These are phyloP conservation scores for Rhabditophanes sp. DNA, from an alignment of 2,888 invertebrate genomes.

Conservation along the genomic window DNA sequence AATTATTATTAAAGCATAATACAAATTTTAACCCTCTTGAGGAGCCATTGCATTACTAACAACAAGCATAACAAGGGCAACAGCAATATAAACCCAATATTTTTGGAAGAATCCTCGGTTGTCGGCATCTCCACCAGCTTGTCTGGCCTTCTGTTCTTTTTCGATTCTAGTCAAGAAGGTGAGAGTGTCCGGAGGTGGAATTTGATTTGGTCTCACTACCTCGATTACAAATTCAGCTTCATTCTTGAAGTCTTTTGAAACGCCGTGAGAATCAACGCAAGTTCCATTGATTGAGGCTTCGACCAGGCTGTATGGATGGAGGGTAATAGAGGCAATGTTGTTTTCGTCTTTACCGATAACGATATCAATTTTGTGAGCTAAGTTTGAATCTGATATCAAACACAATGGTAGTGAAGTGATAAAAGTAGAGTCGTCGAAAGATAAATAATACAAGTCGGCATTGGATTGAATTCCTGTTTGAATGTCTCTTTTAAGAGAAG, in stretches of 20 bases:
- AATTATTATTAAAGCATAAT: too few species aligned
- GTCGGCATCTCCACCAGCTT: slow-evolving; percentile 57
- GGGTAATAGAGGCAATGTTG: slow-evolving; percentile 17
- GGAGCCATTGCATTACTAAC: slow-evolving; percentile 2
- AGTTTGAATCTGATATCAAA: slow-evolving; percentile 18
- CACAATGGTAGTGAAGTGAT: too few species aligned
- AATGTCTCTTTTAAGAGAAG: too few species aligned
- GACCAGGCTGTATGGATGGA: slow-evolving; percentile 17
- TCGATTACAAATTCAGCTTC: slow-evolving; percentile 1
- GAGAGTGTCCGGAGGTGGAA: slow-evolving; percentile 66
- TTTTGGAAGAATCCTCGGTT: slow-evolving; percentile 86
- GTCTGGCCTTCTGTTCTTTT: slow-evolving; percentile 71
- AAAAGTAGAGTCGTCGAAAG: too few species aligned
- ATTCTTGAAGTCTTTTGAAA: slow-evolving; percentile 3
- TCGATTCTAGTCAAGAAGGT: slow-evolving; percentile 82
- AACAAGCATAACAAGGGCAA: not conserved
- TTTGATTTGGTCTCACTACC: slow-evolving; percentile 1
- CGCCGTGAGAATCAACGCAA: too few species aligned
- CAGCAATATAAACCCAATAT: slow-evolving; percentile 63
- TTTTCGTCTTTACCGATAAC: slow-evolving; percentile 16
- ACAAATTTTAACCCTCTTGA: too few species aligned
- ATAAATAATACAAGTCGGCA: too few species aligned
- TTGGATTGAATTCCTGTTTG: too few species aligned
- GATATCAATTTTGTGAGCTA: slow-evolving; percentile 24
- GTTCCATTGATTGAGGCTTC: slow-evolving; percentile 5